Conservation (phyloP, 2,113 vertebrate species). For the Turnix velox region DNA sequence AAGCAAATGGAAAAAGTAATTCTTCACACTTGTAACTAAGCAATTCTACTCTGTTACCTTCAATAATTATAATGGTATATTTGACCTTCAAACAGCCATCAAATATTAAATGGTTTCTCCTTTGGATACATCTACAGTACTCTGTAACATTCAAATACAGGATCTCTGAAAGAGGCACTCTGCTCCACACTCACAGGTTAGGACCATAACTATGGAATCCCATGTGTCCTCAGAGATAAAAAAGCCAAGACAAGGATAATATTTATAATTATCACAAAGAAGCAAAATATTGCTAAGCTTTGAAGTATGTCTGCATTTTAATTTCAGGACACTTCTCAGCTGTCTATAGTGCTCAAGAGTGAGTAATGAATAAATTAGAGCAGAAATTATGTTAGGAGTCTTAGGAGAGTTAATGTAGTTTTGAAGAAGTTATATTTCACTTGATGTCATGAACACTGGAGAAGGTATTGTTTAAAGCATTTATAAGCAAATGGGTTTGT, state of each 20-base stretch:
- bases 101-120: background rate
- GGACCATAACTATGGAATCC: background rate
- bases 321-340: background rate
- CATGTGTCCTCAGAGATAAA: background rate
- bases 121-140: background rate
- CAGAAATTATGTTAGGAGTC: background rate
- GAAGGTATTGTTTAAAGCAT: background rate
- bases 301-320: background rate
- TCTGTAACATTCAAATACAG: background rate
- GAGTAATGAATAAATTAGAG: background rate
- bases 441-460: background rate
- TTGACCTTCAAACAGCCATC: background rate
- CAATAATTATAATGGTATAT: background rate
- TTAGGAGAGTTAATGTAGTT: background rate
- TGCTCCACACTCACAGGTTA: rapidly evolving
- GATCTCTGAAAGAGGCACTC: background rate
- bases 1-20: background rate
- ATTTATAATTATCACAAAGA: background rate
- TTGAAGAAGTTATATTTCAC: background rate
- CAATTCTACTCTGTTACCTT: background rate
- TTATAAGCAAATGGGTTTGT: background rate
- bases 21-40: background rate
- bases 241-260: background rate
- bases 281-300: background rate
- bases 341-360: background rate